Base-by-base conservation (phyloP, 92 coral and sea anemone genomes). In the Blastomussa wellsi region DNA sequence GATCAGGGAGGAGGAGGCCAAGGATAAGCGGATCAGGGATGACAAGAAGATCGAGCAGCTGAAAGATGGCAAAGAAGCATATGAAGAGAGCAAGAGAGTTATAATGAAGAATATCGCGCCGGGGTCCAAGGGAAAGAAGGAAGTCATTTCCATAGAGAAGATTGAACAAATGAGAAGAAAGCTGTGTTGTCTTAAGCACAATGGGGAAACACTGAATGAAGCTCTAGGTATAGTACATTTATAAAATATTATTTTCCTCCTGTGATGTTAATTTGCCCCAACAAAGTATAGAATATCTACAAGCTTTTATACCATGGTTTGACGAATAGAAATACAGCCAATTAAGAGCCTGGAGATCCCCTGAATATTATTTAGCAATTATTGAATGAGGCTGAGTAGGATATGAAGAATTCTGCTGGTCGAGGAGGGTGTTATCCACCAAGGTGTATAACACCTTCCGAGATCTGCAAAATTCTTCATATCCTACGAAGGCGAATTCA, bases 21-120 rank as follows among this genome's bases (percentile, higher is more conserved):
- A 66, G 31, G 84, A 80, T 76, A 22, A 11, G 36, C 33, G 1
- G 74, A 62, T 80, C 22, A 80, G 84, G 66, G 76, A 80, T 76
- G 84, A 80, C 84, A 31, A 80, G 76, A 80, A 41, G 76, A 80
- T 80, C 55, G 84, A 12, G 24, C 55, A 66, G 59, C 16, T 80
- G 84, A 66, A 64, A 26, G 32, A 66, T 22, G 84, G 66, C 51
- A 80, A 80, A 76, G 8, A 80, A 24, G 37, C 84, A 33, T 80
- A 80, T 12, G 74, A 66, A 5, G 35, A 29, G 24, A 80, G 66
- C 31, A 80, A 80, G 41, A 33, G n/a, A 0, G 37, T 80, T 33
- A 80, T 80, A 8, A 38, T 60, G 84, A n/a, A 65, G 38, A 80
- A 51, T 55, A 65, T 80, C 14, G 36, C 36, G 29, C 24, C 67